These are phyloP conservation scores for Charina bottae DNA, from an alignment of 2,113 vertebrate species.

Conservation along the genomic window DNA sequence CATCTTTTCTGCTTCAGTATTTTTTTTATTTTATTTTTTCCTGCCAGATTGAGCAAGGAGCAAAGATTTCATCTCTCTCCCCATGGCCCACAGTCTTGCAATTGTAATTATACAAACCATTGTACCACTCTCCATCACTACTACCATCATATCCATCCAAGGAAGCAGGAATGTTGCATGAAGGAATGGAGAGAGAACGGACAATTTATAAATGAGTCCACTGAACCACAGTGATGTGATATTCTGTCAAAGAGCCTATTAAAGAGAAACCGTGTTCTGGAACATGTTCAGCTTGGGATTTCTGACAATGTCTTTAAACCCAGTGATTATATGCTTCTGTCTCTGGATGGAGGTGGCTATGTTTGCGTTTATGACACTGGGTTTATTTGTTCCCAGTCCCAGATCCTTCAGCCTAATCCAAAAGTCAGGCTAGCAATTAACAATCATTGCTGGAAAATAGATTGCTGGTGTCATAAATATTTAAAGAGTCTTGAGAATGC, in stretches of 20 bases:
- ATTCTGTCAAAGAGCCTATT: constrained; percentile 70
- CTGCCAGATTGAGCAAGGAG: constrained; percentile 26
- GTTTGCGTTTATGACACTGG: constrained; percentile 70
- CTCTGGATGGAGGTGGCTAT: constrained; percentile 70
- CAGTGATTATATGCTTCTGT: constrained; percentile 74
- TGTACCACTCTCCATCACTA: background rate
- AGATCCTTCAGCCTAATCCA: constrained; percentile 72
- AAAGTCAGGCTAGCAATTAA: constrained; percentile 70
- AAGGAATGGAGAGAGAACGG: constrained; percentile 55
- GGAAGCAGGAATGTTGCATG: constrained; percentile 15
- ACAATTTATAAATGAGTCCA: constrained; percentile 68
- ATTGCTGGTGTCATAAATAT: constrained; percentile 66
- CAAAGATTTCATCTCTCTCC: constrained; percentile 37
- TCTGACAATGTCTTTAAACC: constrained; percentile 72
- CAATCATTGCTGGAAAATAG: constrained; percentile 69
- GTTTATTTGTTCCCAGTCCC: constrained; percentile 68
- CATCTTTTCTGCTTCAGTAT: constrained; percentile 42
- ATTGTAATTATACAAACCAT: constrained; percentile 3
- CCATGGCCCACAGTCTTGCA: constrained; percentile 22
- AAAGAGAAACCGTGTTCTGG: constrained; percentile 68
- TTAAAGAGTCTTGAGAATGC: constrained; percentile 60
- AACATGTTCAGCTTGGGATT: constrained; percentile 68
- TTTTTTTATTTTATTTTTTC: constrained; percentile 41
- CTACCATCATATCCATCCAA: constrained; percentile 4
- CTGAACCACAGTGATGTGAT: constrained; percentile 68